Percentiles rank a stretch among this genome's conserved stretches.
Conservation (phyloP, 2,888 invertebrate genomes). For the Arrhopalites spinosus region DNA sequence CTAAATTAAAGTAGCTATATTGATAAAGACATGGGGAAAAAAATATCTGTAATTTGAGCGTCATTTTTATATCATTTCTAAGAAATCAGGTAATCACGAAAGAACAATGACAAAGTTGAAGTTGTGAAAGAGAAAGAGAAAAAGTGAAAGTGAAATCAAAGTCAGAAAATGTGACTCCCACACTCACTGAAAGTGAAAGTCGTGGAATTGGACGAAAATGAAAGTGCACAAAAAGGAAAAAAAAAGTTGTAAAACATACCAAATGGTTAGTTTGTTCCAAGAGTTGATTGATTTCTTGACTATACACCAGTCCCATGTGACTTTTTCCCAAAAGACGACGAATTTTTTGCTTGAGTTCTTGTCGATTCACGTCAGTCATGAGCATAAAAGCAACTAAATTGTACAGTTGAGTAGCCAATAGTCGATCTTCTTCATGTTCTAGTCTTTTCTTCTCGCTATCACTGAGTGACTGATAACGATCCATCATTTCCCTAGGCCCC, state of each 20-base stretch:
- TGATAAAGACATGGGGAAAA: too few relatives aligned
- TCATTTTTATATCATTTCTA: too few relatives aligned
- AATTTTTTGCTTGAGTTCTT: slow-evolving; percentile 82
- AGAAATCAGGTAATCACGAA: too few relatives aligned
- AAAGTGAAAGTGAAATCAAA: too few relatives aligned
- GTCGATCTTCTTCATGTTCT: slow-evolving; percentile 96
- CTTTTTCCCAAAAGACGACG: slow-evolving; percentile 94
- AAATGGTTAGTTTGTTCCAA: slow-evolving; percentile 92
- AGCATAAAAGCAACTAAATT: slow-evolving; percentile 96
- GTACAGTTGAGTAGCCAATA: slow-evolving; percentile 92
- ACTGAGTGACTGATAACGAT: slow-evolving; percentile 87
- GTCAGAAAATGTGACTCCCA: too few relatives aligned
- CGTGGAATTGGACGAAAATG: too few relatives aligned
- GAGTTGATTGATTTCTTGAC: slow-evolving; percentile 95
- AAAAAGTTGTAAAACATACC: slow-evolving; percentile 65
- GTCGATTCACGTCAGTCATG: slow-evolving; percentile 84
- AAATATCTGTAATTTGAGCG: too few relatives aligned
- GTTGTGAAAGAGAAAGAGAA: too few relatives aligned
- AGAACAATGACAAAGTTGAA: too few relatives aligned
- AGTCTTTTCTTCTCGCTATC: slow-evolving; percentile 91
- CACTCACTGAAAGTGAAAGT: too few relatives aligned
- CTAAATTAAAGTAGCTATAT: too few relatives aligned
- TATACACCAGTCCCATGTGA: slow-evolving; percentile 96
- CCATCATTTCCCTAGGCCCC: slow-evolving; percentile 99
- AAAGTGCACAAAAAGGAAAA: too few relatives aligned